phyloP scores from a whole-genome alignment of 2,888 invertebrate genomes.

The Brachypalpus laphriformis region DNA sequence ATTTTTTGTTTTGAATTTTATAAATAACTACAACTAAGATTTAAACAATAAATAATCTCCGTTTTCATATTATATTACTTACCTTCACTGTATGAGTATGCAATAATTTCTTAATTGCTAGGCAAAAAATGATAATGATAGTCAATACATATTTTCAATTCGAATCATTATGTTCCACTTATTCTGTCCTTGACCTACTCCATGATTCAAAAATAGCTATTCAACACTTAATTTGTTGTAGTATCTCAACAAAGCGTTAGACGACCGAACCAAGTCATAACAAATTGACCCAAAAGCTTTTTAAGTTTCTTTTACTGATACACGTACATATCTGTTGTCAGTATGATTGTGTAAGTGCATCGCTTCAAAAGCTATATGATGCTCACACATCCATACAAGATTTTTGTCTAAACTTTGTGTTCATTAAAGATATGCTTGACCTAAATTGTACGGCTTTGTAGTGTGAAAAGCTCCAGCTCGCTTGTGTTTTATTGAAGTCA shows the following conservation, averaged over 20 bases:
- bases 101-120: too few relatives aligned
- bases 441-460: constrained; percentile 77
- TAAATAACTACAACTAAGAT: too few relatives aligned
- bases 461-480: constrained; percentile 37
- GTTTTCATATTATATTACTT: not conserved
- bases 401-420: constrained; percentile 72
- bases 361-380: constrained; percentile 27
- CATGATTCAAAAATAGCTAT: constrained; percentile 75
- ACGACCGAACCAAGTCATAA: constrained; percentile 29
- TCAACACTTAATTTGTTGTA: constrained; percentile 38
- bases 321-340: constrained; percentile 21
- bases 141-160: constrained; percentile 4
- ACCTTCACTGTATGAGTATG: too few relatives aligned
- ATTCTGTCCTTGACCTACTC: constrained; percentile 83
- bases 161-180: constrained; percentile 50
- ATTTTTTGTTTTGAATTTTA: not conserved
- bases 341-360: constrained; percentile 47
- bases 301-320: constrained; percentile 20
- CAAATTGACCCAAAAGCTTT: constrained; percentile 58
- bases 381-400: constrained; percentile 17
- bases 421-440: constrained; percentile 83
- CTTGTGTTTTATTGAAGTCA: constrained; percentile 33
- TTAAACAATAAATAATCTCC: not conserved
- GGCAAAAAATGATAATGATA: too few relatives aligned
- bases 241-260: constrained; percentile 14